Evolutionary conservation across 1,140 invertebrate species (phyloP).

Genomic region (Penaeus japonicus): DNA sequence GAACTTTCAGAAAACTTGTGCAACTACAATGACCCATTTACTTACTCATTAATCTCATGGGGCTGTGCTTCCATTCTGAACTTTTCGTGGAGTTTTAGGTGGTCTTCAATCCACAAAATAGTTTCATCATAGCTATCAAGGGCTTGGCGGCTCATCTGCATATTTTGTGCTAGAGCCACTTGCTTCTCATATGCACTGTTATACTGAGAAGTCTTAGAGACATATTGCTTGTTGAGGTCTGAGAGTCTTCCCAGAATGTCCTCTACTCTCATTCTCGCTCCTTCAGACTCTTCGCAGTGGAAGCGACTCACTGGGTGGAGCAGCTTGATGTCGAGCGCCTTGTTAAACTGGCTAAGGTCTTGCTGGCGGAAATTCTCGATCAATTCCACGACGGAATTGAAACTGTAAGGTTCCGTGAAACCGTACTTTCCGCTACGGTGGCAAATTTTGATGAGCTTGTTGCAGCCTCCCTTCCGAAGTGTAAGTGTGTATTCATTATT

Average conservation of each 20-base stretch:
- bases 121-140: slow-evolving; percentile 87
- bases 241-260: slow-evolving; percentile 77
- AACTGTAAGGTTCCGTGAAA: slow-evolving; percentile 89
- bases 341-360: slow-evolving; percentile 91
- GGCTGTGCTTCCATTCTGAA: slow-evolving; percentile 81
- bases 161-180: slow-evolving; percentile 76
- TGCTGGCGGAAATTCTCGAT: slow-evolving; percentile 86
- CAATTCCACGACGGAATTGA: slow-evolving; percentile 90
- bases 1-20: too few species aligned
- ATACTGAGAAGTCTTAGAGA: slow-evolving; percentile 76
- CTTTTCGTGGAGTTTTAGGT: slow-evolving; percentile 82
- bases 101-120: slow-evolving; percentile 87
- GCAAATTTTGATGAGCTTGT: slow-evolving; percentile 96
- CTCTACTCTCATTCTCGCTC: slow-evolving; percentile 69
- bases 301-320: slow-evolving; percentile 76
- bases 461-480: slow-evolving; percentile 90
- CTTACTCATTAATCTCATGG: slow-evolving; percentile 74
- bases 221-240: slow-evolving; percentile 77
- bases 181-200: slow-evolving; percentile 79
- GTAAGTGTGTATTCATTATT: slow-evolving; percentile 92
- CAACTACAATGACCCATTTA: neutral
- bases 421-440: slow-evolving; percentile 89
- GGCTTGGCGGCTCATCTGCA: slow-evolving; percentile 83
- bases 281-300: slow-evolving; percentile 41
- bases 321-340: slow-evolving; percentile 88